These are phyloP conservation scores for Bradypodion pumilum DNA, from an alignment of 2,797 vertebrate genomes.

Conservation along the genomic window DNA sequence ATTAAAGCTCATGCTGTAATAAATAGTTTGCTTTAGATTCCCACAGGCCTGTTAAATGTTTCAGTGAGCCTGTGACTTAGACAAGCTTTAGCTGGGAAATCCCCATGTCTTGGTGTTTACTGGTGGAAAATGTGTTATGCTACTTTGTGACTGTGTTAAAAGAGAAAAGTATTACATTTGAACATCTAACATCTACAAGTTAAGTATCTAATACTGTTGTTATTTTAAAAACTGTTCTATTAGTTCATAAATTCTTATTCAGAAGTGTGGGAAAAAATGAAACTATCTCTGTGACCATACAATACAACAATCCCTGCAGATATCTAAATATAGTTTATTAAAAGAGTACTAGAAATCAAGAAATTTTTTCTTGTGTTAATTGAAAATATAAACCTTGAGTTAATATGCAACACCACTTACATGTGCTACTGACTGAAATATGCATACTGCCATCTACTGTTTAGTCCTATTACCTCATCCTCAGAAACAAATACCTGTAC, in stretches of 20 bases:
- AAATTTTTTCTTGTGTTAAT: not conserved
- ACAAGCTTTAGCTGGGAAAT: not conserved
- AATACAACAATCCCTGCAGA: fast-evolving
- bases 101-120: not conserved
- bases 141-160: not conserved
- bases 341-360: not conserved
- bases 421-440: slow-evolving; percentile 41
- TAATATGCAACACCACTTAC: not conserved
- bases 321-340: not conserved
- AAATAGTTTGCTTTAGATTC: not conserved
- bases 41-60: not conserved
- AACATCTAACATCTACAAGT: slow-evolving; percentile 18
- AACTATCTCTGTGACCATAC: fast-evolving
- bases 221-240: slow-evolving; percentile 1
- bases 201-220: slow-evolving; percentile 20
- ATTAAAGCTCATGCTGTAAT: too few relatives aligned
- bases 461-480: not conserved
- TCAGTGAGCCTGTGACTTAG: not conserved
- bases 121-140: not conserved
- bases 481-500: not conserved
- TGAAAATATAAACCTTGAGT: not conserved
- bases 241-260: not conserved
- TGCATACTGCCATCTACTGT: slow-evolving; percentile 77
- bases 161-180: not conserved
- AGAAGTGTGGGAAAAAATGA: fast-evolving